Evolutionary conservation across 2,797 vertebrate species (phyloP).

Genomic region (Esox masquinongy): DNA sequence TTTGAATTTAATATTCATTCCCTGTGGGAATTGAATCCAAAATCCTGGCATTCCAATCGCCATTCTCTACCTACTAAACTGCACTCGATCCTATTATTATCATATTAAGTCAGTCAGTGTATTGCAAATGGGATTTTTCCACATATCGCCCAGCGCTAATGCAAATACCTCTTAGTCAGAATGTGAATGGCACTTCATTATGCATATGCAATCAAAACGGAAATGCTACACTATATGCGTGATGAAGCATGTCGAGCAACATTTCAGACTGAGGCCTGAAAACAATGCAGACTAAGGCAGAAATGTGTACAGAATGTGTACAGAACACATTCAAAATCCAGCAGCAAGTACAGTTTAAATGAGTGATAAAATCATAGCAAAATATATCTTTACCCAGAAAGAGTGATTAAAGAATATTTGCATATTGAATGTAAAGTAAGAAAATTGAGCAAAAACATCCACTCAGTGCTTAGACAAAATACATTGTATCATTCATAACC

Average conservation of each 20-base stretch:
- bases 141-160: neutral
- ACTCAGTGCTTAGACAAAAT: neutral
- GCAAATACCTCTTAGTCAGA: constrained; percentile 9
- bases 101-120: too few species aligned
- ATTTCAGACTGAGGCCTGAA: neutral
- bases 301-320: neutral
- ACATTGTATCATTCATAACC: neutral
- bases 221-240: constrained; percentile 49
- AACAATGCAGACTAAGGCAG: neutral
- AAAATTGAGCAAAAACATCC: too few species aligned
- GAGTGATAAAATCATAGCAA: neutral
- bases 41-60: too few species aligned
- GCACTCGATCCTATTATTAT: too few species aligned
- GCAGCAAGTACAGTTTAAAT: neutral
- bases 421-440: too few species aligned
- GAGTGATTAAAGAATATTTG: neutral
- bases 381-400: neutral
- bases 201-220: constrained; percentile 30
- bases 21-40: too few species aligned
- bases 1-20: too few species aligned
- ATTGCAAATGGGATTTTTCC: too few species aligned
- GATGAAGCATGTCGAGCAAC: neutral
- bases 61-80: too few species aligned
- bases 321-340: neutral
- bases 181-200: constrained; percentile 12